Base-by-base conservation (phyloP, 2,888 invertebrate species). In the Noctua janthe region DNA sequence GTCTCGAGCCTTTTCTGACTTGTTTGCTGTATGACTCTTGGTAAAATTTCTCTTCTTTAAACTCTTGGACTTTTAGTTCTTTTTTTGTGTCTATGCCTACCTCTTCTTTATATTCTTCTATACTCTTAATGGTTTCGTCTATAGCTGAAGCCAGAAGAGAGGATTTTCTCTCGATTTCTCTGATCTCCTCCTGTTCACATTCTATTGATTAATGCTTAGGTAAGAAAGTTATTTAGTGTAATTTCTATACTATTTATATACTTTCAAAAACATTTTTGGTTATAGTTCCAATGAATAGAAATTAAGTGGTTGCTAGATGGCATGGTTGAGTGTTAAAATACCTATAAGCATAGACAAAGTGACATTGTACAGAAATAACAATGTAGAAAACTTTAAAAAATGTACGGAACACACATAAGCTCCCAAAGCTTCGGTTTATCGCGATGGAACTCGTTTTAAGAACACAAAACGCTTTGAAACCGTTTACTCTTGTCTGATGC, bases 101-200 rank as follows among this genome's bases (percentile, higher is more conserved):
- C 86, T 96, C 94, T 90, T 95, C 95, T 91, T 96, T 97, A 77
- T 97, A 97, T 84, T 95, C 95, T 91, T 96, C 96, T 84, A 97
- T 97, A 81, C 94, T 94, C 85, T 95, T 95, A 13, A 96, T 95
- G 0, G 97, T 97, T 90, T 96, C 91, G 64, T 96, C 96, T 64
- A 97, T 97, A 0, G 95, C 97, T 80, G 96, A 96, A 3, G 96
- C 95, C 5, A 97, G 93, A 3, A 96, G 94, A 0, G 96, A 95
- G 1, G 96, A 96, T 84, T 94, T 95, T 77, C 95, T 91, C 86
- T 94, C 94, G 20, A 96, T 96, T 91, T 97, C 96, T 79, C 94
- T 90, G 56, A 96, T 95, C 87, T 96, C 96, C 88, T 96, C 97
- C 97, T 97, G 90, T 88, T 76, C 83, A 84, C 10, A 76, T 72